Base-by-base conservation (phyloP, 2,797 vertebrate species). In the Limosa lapponica region DNA sequence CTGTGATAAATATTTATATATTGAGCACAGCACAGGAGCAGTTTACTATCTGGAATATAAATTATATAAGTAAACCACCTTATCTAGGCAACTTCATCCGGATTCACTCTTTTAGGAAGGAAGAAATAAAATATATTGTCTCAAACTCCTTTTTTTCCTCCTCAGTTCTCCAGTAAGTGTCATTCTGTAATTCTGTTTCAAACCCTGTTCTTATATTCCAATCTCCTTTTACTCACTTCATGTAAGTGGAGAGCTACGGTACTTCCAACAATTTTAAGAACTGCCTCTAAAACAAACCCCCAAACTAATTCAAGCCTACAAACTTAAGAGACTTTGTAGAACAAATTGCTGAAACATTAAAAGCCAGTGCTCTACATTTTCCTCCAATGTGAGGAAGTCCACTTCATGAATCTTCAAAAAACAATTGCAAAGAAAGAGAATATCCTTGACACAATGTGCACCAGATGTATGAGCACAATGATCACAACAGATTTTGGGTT, bases 381-480 rank as follows among this genome's bases (percentile, higher is more conserved):
- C 52, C 87, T 49, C 23, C 65, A 61, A 24, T 4, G 16, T 15
- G 4, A 91, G 66, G 51, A 72, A 61, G 11, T 37, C 37, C 7
- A 86, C 59, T 82, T 70, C 4, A 24, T 9, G 8, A 77, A 41
- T 43, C 64, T 73, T 11, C 34, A 69, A 79, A 57, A 84, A 44
- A 69, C 16, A 48, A 32, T 1, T 52, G 25, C 19, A 91, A 72
- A 74, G 59, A 61, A 52, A 57, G 25, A 82, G 14, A 48, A 39
- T 52, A 52, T n/a, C 37, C 34, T 52, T 36, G 17, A 71, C 32
- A 67, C 19, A 67, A 17, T 0, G 28, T 16, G 32, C 11, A 12
- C 14, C 4, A 0, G 24, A 54, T 0, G 0, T 27, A 73, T 3
- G 8, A 90, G n/a, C n/a, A 84, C 27, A 70, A 57, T 24, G 46